Conservation (phyloP, 2,113 vertebrate species). For the Clinocottus analis region DNA sequence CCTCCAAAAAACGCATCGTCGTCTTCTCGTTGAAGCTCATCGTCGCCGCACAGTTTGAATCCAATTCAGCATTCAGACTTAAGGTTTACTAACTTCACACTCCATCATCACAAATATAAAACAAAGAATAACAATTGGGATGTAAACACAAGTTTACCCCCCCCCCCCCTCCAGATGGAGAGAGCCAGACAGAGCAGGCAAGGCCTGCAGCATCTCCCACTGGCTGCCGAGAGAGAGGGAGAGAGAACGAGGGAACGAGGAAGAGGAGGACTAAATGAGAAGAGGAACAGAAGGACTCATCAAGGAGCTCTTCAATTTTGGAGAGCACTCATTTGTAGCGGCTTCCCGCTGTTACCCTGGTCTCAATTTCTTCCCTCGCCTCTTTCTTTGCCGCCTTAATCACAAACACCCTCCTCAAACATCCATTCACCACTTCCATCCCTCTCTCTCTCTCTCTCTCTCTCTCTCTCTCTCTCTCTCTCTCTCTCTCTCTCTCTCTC, state of each 20-base stretch:
- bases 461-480: slow-evolving; percentile 7
- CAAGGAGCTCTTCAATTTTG: slow-evolving; percentile 73
- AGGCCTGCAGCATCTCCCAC: slow-evolving; percentile 66
- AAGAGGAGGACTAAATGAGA: slow-evolving; percentile 51
- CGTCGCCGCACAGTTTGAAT: neutral
- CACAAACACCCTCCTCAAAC: slow-evolving; percentile 38
- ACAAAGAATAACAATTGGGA: slow-evolving; percentile 21
- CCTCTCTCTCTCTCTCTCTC: neutral
- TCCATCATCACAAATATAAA: neutral
- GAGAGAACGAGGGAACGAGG: slow-evolving; percentile 46
- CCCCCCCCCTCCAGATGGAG: slow-evolving; percentile 63
- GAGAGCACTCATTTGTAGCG: slow-evolving; percentile 68
- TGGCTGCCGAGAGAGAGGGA: slow-evolving; percentile 59
- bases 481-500: neutral
- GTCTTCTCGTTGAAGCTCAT: neutral
- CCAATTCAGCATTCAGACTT: neutral
- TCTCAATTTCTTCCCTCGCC: slow-evolving; percentile 34
- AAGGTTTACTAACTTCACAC: slow-evolving; percentile 41
- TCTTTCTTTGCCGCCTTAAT: slow-evolving; percentile 22
- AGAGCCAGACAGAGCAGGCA: slow-evolving; percentile 72
- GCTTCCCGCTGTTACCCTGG: slow-evolving; percentile 48
- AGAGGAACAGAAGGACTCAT: slow-evolving; percentile 71
- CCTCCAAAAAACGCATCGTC: slow-evolving; percentile 4
- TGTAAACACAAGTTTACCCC: slow-evolving; percentile 55
- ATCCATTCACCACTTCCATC: slow-evolving; percentile 49